phyloP scores from a whole-genome alignment of 2,113 vertebrate genomes.

The Columba janthina region DNA sequence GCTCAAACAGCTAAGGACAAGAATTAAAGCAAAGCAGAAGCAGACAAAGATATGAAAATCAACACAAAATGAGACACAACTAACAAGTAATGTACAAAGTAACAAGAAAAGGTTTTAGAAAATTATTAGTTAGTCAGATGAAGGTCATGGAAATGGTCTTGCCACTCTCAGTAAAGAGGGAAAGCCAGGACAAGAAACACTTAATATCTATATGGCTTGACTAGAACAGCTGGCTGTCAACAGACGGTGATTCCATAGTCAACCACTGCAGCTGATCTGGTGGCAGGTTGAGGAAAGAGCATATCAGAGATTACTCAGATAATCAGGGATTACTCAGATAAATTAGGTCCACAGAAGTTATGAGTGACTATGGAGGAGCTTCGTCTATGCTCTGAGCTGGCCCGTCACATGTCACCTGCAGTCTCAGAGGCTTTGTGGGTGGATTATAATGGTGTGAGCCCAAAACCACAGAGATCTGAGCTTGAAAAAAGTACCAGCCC shows the following conservation, averaged over 20 bases:
- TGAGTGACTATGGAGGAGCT: background rate
- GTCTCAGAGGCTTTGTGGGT: background rate
- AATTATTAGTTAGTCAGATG: background rate
- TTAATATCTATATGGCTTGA: background rate
- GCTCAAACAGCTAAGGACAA: background rate
- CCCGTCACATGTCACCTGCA: fast-evolving
- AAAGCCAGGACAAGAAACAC: background rate
- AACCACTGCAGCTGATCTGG: background rate
- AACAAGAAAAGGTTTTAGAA: background rate
- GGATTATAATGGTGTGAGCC: background rate
- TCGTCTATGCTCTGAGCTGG: background rate
- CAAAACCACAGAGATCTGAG: background rate
- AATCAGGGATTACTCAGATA: background rate
- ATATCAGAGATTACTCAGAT: background rate
- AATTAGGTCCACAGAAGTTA: background rate
- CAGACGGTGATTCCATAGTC: background rate
- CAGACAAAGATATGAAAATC: background rate
- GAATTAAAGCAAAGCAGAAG: background rate
- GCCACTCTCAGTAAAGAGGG: background rate
- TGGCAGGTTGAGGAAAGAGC: background rate
- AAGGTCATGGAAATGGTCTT: background rate
- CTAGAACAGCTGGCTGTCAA: background rate
- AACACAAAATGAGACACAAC: background rate
- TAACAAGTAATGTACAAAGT: background rate
- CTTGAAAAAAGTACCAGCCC: background rate